Percentiles rank a stretch among this genome's conserved stretches.
phyloP scores from a whole-genome alignment of 2,113 vertebrate genomes.

The Cyprinodon tularosa region DNA sequence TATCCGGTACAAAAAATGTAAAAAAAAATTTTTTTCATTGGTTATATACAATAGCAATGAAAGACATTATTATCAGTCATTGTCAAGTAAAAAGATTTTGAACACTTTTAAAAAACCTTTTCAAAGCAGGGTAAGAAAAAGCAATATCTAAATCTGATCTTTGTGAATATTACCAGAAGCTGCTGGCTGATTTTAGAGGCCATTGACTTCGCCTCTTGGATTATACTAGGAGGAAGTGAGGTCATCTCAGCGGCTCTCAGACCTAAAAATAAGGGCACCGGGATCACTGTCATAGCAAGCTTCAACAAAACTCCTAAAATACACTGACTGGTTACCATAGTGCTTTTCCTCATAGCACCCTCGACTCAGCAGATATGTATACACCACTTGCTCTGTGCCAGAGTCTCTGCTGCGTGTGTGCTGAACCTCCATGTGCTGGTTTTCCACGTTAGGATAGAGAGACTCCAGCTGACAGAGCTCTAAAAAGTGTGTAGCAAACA shows the following conservation, averaged over 20 bases:
- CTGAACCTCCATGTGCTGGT: constrained; percentile 94
- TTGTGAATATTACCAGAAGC: constrained; percentile 83
- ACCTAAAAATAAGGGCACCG: constrained; percentile 72
- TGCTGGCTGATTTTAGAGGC: constrained; percentile 82
- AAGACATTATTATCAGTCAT: background rate
- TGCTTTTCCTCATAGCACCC: constrained; percentile 91
- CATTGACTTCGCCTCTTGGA: constrained; percentile 88
- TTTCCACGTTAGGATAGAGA: constrained; percentile 93
- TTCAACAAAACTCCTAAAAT: constrained; percentile 8
- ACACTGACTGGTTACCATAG: constrained; percentile 82
- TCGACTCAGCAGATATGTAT: constrained; percentile 88
- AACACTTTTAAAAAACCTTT: too few relatives aligned
- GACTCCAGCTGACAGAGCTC: constrained; percentile 90
- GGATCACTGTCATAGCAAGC: background rate
- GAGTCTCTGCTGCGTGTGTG: constrained; percentile 81
- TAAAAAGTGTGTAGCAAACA: constrained; percentile 95
- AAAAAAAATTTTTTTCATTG: background rate
- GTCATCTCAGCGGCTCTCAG: constrained; percentile 92
- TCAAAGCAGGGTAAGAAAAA: background rate
- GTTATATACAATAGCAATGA: background rate
- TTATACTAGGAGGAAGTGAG: constrained; percentile 82
- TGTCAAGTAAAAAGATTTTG: background rate
- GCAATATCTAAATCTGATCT: constrained; percentile 10
- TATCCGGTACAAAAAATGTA: background rate
- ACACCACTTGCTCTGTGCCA: constrained; percentile 84